Conservation (phyloP, 2,888 invertebrate genomes). For the Sphaerophoria rueppellii region DNA sequence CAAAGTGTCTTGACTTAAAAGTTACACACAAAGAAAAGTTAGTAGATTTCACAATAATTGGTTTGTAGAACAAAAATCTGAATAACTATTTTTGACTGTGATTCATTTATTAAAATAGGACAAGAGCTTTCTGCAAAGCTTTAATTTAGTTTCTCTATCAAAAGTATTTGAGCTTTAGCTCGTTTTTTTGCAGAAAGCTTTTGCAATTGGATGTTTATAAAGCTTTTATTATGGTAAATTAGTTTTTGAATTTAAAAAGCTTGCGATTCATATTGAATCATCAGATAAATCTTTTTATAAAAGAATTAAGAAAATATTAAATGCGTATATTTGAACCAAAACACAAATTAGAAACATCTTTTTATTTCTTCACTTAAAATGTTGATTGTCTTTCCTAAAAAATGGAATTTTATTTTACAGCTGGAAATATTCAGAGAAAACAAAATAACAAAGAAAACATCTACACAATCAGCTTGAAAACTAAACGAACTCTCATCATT, state of each 20-base stretch:
- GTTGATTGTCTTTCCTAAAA: conserved; percentile 37
- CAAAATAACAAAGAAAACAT: conserved; percentile 39
- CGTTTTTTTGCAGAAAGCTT: conserved; percentile 32
- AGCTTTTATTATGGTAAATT: conserved; percentile 46
- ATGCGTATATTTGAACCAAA: conserved; percentile 39
- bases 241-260: conserved; percentile 38
- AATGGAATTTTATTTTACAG: conserved; percentile 70
- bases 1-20: conserved; percentile 64
- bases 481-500: not conserved
- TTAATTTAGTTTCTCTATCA: not conserved
- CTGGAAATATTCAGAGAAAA: conserved; percentile 35
- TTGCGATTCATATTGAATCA: conserved; percentile 71
- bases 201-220: conserved; percentile 16
- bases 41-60: conserved; percentile 59
- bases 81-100: conserved; percentile 52
- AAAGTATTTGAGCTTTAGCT: not conserved
- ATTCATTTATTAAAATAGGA: conserved; percentile 25
- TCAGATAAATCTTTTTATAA: conserved; percentile 28
- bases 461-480: conserved; percentile 44
- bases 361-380: conserved; percentile 18
- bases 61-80: conserved; percentile 51
- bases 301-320: conserved; percentile 61
- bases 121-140: conserved; percentile 33
- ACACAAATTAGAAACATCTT: conserved; percentile 39
- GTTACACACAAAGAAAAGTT: conserved; percentile 66